These are phyloP conservation scores for Heterotilapia buettikoferi DNA, from an alignment of 2,113 vertebrate genomes.

Conservation along the genomic window DNA sequence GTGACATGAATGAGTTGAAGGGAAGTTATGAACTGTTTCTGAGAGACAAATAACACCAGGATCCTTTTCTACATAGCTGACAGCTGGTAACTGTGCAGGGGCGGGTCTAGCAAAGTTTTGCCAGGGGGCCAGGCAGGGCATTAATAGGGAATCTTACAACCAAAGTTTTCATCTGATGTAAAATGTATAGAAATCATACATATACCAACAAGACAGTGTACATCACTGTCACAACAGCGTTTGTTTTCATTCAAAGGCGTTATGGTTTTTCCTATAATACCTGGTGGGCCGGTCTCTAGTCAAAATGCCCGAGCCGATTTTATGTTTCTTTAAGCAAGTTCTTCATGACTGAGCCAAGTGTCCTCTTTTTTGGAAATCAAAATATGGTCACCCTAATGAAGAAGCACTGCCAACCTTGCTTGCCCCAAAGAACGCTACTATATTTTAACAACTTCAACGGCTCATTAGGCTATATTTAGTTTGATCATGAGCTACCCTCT, in stretches of 20 bases:
- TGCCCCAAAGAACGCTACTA: background rate
- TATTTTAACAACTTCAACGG: background rate
- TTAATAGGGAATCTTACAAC: background rate
- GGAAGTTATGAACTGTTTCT: background rate
- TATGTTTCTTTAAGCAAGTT: background rate
- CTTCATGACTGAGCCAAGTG: background rate
- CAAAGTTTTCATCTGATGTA: background rate
- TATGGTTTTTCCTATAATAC: background rate
- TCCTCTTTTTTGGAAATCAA: background rate
- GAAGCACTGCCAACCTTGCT: background rate
- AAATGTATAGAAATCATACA: background rate
- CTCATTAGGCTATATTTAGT: background rate
- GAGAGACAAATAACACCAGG: background rate
- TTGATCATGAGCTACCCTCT: background rate
- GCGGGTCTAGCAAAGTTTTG: accelerated
- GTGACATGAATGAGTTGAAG: background rate
- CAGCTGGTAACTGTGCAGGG: background rate
- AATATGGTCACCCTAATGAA: background rate
- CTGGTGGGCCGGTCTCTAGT: background rate
- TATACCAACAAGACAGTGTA: background rate
- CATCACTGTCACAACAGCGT: background rate
- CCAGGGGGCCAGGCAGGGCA: accelerated
- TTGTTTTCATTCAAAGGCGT: background rate
- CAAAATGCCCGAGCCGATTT: background rate
- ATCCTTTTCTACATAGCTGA: accelerated